These are phyloP conservation scores for Flexamia atlantica DNA, from an alignment of 2,888 invertebrate genomes.

Conservation along the genomic window DNA sequence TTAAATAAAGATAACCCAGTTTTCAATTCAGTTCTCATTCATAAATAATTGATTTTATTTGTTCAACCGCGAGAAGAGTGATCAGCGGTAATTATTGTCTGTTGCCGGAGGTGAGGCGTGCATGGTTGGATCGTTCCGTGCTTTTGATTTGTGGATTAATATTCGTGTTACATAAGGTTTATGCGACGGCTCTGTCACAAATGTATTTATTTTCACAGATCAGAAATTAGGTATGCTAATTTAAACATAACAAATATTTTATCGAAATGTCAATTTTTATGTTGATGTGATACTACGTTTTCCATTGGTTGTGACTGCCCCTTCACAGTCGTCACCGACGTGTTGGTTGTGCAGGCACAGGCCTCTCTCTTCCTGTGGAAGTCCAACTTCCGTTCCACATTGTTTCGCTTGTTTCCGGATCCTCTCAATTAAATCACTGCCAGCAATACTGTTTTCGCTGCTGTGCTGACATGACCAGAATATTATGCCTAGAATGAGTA, in stretches of 20 bases:
- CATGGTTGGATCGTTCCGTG: too few species aligned
- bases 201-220: too few species aligned
- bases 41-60: not conserved
- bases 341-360: conserved; percentile 21
- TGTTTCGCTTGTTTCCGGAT: conserved; percentile 38
- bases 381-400: conserved; percentile 11
- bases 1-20: not conserved
- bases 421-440: conserved; percentile 27
- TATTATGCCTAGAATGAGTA: too few species aligned
- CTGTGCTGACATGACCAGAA: not conserved
- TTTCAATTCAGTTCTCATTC: not conserved
- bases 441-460: not conserved
- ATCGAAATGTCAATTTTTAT: too few species aligned
- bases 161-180: too few species aligned
- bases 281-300: too few species aligned
- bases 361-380: conserved; percentile 41
- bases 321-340: not conserved
- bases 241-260: too few species aligned
- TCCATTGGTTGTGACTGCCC: too few species aligned
- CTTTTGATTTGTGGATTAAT: too few species aligned
- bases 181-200: too few species aligned
- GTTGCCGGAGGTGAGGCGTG: not conserved
- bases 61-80: not conserved
- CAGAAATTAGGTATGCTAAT: too few species aligned
- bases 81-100: not conserved